Evolutionary conservation across 2,888 invertebrate genomes (phyloP).

Genomic region (Dendrolimus houi): DNA sequence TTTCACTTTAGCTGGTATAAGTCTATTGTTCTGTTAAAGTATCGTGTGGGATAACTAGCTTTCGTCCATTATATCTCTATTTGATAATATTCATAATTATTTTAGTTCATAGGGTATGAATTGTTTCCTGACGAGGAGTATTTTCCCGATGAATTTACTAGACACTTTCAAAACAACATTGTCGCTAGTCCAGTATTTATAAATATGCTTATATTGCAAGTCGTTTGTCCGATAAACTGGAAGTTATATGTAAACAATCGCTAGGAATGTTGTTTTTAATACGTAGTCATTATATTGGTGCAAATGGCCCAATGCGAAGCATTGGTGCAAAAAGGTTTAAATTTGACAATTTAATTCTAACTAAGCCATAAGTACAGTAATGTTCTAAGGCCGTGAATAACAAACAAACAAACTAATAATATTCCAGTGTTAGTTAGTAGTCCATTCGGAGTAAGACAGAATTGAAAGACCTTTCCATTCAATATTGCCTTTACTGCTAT

Average conservation of each 20-base stretch:
- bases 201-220: not conserved
- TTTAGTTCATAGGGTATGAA: not conserved
- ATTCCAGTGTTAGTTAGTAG: too few species aligned
- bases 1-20: slow-evolving; percentile 21
- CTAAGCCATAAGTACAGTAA: too few species aligned
- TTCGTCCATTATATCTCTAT: not conserved
- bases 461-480: too few species aligned
- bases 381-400: too few species aligned
- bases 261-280: not conserved
- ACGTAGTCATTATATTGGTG: not conserved
- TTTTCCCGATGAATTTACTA: not conserved
- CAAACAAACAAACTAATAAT: too few species aligned
- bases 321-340: too few species aligned
- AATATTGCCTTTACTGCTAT: too few species aligned
- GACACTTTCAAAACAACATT: not conserved
- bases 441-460: too few species aligned
- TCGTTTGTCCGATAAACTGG: not conserved
- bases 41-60: not conserved
- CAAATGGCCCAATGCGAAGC: too few species aligned
- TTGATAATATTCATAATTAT: not conserved
- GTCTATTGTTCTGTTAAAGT: not conserved
- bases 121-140: not conserved
- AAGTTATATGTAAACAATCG: not conserved
- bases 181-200: not conserved
- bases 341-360: too few species aligned